Conservation (phyloP, 1,140 invertebrate genomes). For the Tenebrio molitor region DNA sequence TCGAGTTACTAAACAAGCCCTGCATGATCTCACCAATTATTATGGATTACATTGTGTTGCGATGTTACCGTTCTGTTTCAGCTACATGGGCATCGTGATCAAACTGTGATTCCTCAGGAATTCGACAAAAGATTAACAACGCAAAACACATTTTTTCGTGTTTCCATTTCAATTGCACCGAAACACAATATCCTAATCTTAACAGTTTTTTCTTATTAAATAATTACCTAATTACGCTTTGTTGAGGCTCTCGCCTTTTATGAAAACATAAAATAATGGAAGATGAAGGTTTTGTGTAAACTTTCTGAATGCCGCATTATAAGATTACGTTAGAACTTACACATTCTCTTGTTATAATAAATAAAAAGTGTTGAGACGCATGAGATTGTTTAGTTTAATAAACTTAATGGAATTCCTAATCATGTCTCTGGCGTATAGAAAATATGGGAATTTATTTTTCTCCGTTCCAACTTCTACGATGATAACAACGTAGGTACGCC, state of each 20-base stretch:
- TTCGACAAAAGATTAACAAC: not conserved
- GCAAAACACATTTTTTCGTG: too few species aligned
- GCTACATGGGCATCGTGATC: too few species aligned
- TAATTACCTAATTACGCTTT: conserved; percentile 24
- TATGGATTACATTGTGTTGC: not conserved
- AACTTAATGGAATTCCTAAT: not conserved
- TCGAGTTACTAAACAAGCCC: not conserved
- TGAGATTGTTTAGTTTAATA: not conserved
- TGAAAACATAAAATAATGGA: conserved; percentile 15
- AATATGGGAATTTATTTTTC: not conserved
- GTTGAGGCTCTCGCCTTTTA: not conserved
- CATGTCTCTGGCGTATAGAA: not conserved
- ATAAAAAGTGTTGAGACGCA: not conserved
- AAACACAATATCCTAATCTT: too few species aligned
- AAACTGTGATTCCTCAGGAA: too few species aligned
- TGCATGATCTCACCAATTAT: not conserved
- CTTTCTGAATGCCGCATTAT: conserved; percentile 7
- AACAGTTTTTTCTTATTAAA: not conserved
- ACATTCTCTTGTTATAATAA: not conserved
- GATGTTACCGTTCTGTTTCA: not conserved
- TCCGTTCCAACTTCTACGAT: too few species aligned
- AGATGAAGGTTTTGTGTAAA: conserved; percentile 12
- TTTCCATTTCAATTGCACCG: too few species aligned
- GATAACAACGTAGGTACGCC: too few species aligned
- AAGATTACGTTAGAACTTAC: conserved; percentile 11